Base-by-base conservation (phyloP, 2,888 invertebrate genomes). In the Priocnemis perturbator region DNA sequence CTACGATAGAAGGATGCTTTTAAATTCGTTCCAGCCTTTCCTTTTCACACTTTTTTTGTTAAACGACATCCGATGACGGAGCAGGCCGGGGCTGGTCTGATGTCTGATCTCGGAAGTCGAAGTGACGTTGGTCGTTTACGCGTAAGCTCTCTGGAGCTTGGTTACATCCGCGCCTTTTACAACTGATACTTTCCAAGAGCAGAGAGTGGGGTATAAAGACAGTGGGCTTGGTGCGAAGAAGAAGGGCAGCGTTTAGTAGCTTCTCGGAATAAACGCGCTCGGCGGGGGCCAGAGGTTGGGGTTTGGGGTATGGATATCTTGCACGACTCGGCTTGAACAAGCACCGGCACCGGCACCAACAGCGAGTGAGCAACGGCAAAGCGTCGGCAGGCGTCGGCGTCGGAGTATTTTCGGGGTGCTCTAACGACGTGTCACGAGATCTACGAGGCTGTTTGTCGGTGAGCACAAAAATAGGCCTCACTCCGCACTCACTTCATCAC, bases 401-500 rank as follows among this genome's bases (percentile, higher is more conserved):
- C 19, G 50, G 50, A 50, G 72, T 84, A 82, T 83, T 85, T 85
- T 76, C 77, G 79, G 70, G 65, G 73, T 63, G 68, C 78, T 79
- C 77, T 84, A 84, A 84, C 81, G 83, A 85, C 73, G 79, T 83
- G 83, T 81, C 82, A 74, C 78, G 80, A 83, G 81, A 84, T 85
- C 81, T 86, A 85, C 81, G 86, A 84, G 78, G 78, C 81, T 85
- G 85, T 86, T 86, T 85, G 85, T 82, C 81, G 80, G 81, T 74
- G 77, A 72, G 78, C 72, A 81, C 86, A 85, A 86, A 87, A 87
- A 87, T 87, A 87, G 86, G 82, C 78, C 81, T 87, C 86, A 87
- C 85, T 87, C 86, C 56, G 80, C 85, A 85, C 86, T 85, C 84
- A 85, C 85, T 87, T 84, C 83, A 83, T 87, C 86, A 86, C 85